Base-by-base conservation (phyloP, 1,140 invertebrate genomes). In the Oryctes rhinoceros region DNA sequence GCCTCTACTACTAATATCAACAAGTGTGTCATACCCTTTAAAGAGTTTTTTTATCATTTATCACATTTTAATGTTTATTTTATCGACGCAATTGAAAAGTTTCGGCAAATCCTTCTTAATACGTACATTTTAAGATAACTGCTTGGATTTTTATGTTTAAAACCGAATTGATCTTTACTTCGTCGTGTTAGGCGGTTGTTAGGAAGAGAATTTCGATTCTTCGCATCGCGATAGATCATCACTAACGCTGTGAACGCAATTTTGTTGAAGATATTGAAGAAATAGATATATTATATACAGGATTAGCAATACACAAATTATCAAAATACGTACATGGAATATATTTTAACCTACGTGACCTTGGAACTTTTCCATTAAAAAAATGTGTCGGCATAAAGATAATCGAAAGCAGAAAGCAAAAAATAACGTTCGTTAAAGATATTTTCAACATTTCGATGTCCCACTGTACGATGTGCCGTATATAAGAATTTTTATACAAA, bases 21-120 rank as follows among this genome's bases (percentile, higher is more conserved):
- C 53, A 62, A 62, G 53, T 62, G 53, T 62, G 53, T 62, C 53
- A 62, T 62, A 20, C 53, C 53, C 15, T 62, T 62, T 13, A 62
- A 7, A 15, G 13, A 18, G 20, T 62, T 62, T 20, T 62, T 20
- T 62, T 62, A 62, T 62, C 53, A 62, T 62, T n/a, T 20, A 6
- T 44, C 9, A 44, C 39, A 44, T 44, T 44, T 44, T 44, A 10
- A 44, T 44, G 39, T 44, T 53, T 13, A 15, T 62, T 62, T 62
- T 18, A 20, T 62, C 53, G 15, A 6, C 15, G 53, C 13, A 4
- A n/a, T 20, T n/a, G 53, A 62, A 62, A 7, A 62, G 5, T 62
- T 62, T 18, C 15, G 13, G 53, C 5, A 62, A 62, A 18, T 62
- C n/a, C 10, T 13, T 53, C n/a, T 53, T 53, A 53, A n/a, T 10